Conservation (phyloP, 1,140 invertebrate species). For the Halictus rubicundus region DNA sequence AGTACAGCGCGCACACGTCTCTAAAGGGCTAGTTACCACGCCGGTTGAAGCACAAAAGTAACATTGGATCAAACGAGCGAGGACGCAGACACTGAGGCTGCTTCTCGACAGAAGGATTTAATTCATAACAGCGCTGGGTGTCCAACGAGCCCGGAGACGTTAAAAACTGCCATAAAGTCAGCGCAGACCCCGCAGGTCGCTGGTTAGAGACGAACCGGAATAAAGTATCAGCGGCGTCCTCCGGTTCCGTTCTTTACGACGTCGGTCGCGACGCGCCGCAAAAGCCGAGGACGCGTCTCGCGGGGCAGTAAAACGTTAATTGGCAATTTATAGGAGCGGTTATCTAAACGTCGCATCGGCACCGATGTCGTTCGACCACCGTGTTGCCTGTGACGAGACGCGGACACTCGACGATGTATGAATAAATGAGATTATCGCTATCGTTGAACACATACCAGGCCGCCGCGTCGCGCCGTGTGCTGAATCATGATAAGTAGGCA, state of each 20-base stretch:
- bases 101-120: not conserved
- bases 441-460: not conserved
- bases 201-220: not conserved
- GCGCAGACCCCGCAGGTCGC: not conserved
- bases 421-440: not conserved
- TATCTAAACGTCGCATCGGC: slow-evolving; percentile 61
- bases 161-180: not conserved
- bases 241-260: slow-evolving; percentile 33
- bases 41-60: too few relatives aligned
- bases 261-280: not conserved
- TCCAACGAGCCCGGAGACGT: not conserved
- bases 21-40: too few relatives aligned
- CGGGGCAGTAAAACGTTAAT: slow-evolving; percentile 67
- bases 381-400: not conserved
- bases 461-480: not conserved
- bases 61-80: too few relatives aligned
- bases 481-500: too few relatives aligned
- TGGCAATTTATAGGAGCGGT: slow-evolving; percentile 63
- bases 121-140: not conserved
- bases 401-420: not conserved
- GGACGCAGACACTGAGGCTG: not conserved
- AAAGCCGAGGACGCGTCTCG: slow-evolving; percentile 11
- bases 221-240: slow-evolving; percentile 29
- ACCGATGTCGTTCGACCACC: slow-evolving; percentile 31
- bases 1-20: too few relatives aligned